Evolutionary conservation across 2,888 invertebrate species (phyloP).

Genomic region (Drosophila peninsularis): DNA sequence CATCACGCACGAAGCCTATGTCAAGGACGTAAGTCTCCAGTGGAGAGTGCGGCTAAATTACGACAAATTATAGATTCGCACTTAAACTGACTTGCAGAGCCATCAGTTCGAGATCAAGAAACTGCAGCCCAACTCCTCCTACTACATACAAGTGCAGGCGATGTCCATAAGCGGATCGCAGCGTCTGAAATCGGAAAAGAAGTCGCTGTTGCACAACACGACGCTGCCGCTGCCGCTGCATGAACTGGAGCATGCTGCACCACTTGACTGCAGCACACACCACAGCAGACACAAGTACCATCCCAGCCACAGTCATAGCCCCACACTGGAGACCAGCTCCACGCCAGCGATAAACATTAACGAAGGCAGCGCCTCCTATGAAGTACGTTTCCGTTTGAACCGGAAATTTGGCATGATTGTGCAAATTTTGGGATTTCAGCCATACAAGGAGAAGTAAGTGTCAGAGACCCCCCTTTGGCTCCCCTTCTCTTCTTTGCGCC

Average conservation of each 20-base stretch:
- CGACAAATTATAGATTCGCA: not conserved
- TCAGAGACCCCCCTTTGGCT: not conserved
- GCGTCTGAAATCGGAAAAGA: slow-evolving; percentile 89
- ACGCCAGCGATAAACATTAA: slow-evolving; percentile 42
- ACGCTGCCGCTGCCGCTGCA: slow-evolving; percentile 85
- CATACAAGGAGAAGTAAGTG: slow-evolving; percentile 82
- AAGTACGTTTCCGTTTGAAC: slow-evolving; percentile 82
- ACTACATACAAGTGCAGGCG: slow-evolving; percentile 92
- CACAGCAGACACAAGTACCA: slow-evolving; percentile 60
- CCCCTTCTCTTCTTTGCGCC: not conserved
- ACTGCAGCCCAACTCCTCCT: slow-evolving; percentile 89
- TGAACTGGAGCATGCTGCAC: slow-evolving; percentile 53
- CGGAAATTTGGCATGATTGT: slow-evolving; percentile 84
- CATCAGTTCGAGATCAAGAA: slow-evolving; percentile 88
- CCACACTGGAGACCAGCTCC: slow-evolving; percentile 26
- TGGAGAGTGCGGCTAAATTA: not conserved
- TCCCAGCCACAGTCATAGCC: slow-evolving; percentile 20
- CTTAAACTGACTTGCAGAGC: slow-evolving; percentile 85
- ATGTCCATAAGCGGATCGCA: slow-evolving; percentile 89
- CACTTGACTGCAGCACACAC: slow-evolving; percentile 64
- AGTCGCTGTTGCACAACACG: slow-evolving; percentile 89
- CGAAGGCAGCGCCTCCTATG: slow-evolving; percentile 58
- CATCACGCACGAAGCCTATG: slow-evolving; percentile 79
- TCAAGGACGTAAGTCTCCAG: slow-evolving; percentile 78
- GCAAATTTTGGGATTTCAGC: slow-evolving; percentile 82